These are phyloP conservation scores for Gavia stellata DNA, from an alignment of 2,113 vertebrate genomes.

Conservation along the genomic window DNA sequence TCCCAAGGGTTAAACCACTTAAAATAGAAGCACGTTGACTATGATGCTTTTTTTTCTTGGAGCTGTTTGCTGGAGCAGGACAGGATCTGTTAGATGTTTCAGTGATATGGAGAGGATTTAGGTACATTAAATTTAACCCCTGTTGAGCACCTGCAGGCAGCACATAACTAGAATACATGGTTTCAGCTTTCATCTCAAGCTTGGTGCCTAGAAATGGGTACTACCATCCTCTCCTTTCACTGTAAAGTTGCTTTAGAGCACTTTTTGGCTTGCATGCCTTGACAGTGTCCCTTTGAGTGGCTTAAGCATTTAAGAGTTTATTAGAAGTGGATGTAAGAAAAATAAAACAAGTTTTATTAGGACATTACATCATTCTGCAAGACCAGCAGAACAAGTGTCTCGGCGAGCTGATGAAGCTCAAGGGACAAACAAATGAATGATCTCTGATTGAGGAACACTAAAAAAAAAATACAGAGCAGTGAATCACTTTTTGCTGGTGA, in stretches of 20 bases:
- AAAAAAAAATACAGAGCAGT: neutral
- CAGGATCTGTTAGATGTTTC: neutral
- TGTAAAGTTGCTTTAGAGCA: neutral
- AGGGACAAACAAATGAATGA: neutral
- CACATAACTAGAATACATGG: neutral
- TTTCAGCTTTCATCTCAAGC: neutral
- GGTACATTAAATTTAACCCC: neutral
- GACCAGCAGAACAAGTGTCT: neutral
- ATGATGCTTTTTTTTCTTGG: accelerated
- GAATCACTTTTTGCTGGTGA: neutral
- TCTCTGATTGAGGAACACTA: neutral
- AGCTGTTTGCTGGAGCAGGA: neutral
- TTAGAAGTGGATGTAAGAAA: neutral
- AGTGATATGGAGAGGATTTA: neutral
- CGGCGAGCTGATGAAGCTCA: neutral
- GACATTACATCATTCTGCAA: neutral
- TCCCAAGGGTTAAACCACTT: neutral
- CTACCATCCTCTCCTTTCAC: neutral
- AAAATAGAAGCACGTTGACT: neutral
- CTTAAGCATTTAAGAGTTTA: neutral
- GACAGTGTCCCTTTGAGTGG: neutral
- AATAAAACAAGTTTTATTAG: neutral
- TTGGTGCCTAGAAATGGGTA: neutral
- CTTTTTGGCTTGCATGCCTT: neutral
- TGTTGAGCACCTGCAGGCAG: neutral